These are phyloP conservation scores for Bombus difficillimus DNA, from an alignment of 1,140 invertebrate species.

Conservation along the genomic window DNA sequence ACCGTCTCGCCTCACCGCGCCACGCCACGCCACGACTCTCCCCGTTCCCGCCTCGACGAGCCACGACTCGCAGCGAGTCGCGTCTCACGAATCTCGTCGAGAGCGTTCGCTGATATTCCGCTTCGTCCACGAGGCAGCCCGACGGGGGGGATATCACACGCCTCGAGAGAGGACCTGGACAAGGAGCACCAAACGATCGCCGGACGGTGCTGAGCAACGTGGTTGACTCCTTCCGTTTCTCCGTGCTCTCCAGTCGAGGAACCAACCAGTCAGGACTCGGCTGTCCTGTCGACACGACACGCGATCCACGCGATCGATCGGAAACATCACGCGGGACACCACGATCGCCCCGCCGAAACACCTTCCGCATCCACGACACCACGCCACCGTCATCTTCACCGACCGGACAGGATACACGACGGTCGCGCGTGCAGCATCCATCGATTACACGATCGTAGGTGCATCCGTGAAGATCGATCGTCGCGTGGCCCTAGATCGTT, in stretches of 20 bases:
- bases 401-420: neutral
- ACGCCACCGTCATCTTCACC: neutral
- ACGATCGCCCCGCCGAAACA: neutral
- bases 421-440: neutral
- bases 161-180: conserved; percentile 69
- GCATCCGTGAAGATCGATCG: neutral
- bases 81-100: conserved; percentile 69
- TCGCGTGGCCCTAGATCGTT: too few species aligned
- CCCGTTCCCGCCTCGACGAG: conserved; percentile 50
- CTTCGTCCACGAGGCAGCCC: conserved; percentile 52
- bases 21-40: neutral
- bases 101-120: conserved; percentile 66
- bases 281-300: conserved; percentile 72
- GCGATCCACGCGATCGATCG: conserved; percentile 33
- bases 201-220: conserved; percentile 69
- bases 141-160: conserved; percentile 62
- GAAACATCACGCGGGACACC: neutral
- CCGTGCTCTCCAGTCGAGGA: conserved; percentile 50
- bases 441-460: too few species aligned
- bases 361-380: neutral
- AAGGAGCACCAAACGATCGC: conserved; percentile 66
- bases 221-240: conserved; percentile 64
- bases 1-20: conserved; percentile 10
- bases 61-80: conserved; percentile 64
- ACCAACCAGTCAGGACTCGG: conserved; percentile 74